A percentile compares a stretch with the other conserved stretches of the same genome.
These are phyloP conservation scores for Pseudolaguvia tuberculata DNA, from an alignment of 2,113 vertebrate genomes.

Conservation along the genomic window DNA sequence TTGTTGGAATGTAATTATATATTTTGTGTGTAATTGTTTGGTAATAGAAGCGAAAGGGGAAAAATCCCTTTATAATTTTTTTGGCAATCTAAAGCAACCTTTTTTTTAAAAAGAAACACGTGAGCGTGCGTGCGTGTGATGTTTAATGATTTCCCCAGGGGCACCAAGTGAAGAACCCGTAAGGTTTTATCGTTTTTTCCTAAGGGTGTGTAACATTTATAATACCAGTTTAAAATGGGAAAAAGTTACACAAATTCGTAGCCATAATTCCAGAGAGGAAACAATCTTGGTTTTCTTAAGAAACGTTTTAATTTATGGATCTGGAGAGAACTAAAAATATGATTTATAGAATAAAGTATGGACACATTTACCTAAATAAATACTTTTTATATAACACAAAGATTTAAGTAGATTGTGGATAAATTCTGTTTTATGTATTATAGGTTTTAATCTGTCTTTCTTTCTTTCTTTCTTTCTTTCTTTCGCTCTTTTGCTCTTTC, in stretches of 20 bases:
- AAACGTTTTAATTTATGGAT: neutral
- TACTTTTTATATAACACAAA: neutral
- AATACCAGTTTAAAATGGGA: neutral
- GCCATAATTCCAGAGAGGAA: neutral
- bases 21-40: neutral
- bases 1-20: neutral
- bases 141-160: neutral
- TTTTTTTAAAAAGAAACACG: neutral
- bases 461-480: neutral
- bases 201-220: neutral
- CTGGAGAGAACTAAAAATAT: neutral
- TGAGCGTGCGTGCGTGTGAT: neutral
- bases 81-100: neutral
- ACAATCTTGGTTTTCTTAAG: conserved; percentile 1
- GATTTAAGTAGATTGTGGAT: neutral
- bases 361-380: neutral
- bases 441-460: neutral
- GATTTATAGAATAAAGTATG: neutral
- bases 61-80: neutral
- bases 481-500: too few relatives aligned
- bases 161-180: neutral
- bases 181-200: neutral
- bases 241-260: neutral
- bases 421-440: too few relatives aligned
- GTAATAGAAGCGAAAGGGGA: neutral